Evolutionary conservation across 2,888 invertebrate species (phyloP).

Genomic region (Colletes collaris): DNA sequence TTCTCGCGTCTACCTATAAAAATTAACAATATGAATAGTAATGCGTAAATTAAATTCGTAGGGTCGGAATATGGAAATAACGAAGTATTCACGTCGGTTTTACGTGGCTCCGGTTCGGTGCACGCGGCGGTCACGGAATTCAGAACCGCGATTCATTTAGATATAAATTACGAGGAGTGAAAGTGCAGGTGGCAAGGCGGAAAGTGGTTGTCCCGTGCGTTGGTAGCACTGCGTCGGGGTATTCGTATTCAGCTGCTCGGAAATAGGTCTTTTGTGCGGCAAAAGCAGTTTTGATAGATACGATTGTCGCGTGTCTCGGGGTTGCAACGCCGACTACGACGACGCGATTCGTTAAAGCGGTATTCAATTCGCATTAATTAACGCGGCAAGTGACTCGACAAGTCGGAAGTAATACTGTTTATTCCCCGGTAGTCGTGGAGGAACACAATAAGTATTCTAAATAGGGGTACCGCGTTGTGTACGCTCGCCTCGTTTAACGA

Average conservation of each 20-base stretch:
- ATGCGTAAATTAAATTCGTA: no score
- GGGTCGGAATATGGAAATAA: no score
- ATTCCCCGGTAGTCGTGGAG: slow-evolving; percentile 8
- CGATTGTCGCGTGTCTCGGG: slow-evolving; percentile 2
- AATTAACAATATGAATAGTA: no score
- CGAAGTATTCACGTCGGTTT: no score
- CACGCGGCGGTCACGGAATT: slow-evolving; percentile 30
- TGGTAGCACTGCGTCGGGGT: background rate
- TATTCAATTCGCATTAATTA: slow-evolving; percentile 76
- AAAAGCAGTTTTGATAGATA: slow-evolving; percentile 12
- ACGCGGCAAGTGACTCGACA: slow-evolving; percentile 53
- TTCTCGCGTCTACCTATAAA: no score
- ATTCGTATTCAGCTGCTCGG: slow-evolving; percentile 23
- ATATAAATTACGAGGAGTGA: slow-evolving; percentile 55
- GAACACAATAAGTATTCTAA: slow-evolving; percentile 29
- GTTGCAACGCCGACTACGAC: background rate
- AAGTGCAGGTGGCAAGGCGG: slow-evolving; percentile 49
- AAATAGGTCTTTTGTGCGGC: slow-evolving; percentile 1
- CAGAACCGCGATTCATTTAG: slow-evolving; percentile 43
- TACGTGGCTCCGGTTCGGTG: slow-evolving; percentile 6
- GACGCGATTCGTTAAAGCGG: slow-evolving; percentile 52
- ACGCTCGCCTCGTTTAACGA: slow-evolving; percentile 2
- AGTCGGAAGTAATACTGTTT: slow-evolving; percentile 44
- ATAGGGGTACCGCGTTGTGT: background rate
- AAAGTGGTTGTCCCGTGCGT: slow-evolving; percentile 17